phyloP scores from a whole-genome alignment of 35 echinoderm and acorn worm genomes.

The Strongylocentrotus purpuratus region DNA sequence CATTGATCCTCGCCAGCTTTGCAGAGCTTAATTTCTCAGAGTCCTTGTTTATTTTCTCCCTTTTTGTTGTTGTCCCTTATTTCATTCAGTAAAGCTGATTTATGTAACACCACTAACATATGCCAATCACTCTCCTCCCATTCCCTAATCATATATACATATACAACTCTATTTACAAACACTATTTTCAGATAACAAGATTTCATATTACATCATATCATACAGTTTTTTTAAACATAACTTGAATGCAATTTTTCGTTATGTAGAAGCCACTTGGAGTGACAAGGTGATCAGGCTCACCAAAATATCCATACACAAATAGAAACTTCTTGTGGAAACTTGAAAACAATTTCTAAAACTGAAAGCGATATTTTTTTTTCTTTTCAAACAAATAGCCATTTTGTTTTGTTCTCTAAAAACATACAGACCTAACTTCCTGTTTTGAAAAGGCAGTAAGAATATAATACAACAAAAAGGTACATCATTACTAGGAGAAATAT shows the following conservation, averaged over 20 bases:
- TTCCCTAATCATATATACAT: conserved; percentile 1
- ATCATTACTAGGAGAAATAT: neutral
- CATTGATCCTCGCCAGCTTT: neutral
- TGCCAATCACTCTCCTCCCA: neutral
- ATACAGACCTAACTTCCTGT: neutral
- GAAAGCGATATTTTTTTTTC: neutral
- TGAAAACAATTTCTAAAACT: neutral
- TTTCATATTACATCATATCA: conserved; percentile 6
- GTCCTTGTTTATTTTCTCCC: neutral
- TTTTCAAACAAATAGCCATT: neutral
- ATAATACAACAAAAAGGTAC: neutral
- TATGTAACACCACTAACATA: neutral
- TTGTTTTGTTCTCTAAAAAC: too few relatives aligned
- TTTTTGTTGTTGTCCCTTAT: neutral
- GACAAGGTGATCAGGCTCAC: neutral
- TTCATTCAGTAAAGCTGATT: neutral
- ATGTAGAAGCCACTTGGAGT: neutral
- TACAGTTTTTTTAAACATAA: neutral
- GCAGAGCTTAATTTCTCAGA: neutral
- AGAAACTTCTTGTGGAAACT: neutral
- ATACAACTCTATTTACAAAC: conserved; percentile 19
- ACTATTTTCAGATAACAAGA: conserved; percentile 13
- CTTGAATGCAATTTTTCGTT: neutral
- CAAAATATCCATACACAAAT: neutral
- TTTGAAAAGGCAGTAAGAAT: neutral